Percentiles rank a stretch among this genome's conserved stretches.
phyloP scores from a whole-genome alignment of 1,140 invertebrate species.

The Eciton burchellii region DNA sequence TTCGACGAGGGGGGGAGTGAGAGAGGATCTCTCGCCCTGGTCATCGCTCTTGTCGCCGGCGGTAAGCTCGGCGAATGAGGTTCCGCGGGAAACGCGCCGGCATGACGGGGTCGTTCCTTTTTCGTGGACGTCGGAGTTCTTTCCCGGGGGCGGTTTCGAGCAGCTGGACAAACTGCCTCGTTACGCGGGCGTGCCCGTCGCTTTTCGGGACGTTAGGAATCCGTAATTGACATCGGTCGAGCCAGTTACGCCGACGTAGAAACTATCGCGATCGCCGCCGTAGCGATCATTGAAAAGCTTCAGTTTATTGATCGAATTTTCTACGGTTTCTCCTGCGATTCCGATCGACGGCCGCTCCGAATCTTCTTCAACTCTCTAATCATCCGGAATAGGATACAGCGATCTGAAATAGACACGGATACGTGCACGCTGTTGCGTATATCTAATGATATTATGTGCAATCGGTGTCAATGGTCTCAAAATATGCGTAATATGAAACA shows the following conservation, averaged over 20 bases:
- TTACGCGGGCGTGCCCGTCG: slow-evolving; percentile 50
- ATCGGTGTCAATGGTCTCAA: neutral
- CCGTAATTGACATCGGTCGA: slow-evolving; percentile 33
- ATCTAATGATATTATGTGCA: too few species aligned
- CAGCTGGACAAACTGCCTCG: slow-evolving; percentile 41
- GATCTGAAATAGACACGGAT: too few species aligned
- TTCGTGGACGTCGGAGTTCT: slow-evolving; percentile 58
- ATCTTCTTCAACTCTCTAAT: neutral
- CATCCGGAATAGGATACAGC: too few species aligned
- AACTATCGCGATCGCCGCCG: slow-evolving; percentile 24
- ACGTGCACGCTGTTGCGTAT: too few species aligned
- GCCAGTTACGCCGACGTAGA: slow-evolving; percentile 29
- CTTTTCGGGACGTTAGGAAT: slow-evolving; percentile 56
- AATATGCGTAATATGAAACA: neutral
- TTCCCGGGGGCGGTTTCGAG: slow-evolving; percentile 38
- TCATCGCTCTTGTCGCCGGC: slow-evolving; percentile 74
- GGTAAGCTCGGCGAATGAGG: slow-evolving; percentile 63
- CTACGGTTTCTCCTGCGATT: slow-evolving; percentile 3
- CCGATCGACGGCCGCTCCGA: slow-evolving; percentile 1
- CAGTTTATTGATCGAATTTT: slow-evolving; percentile 59
- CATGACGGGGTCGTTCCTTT: slow-evolving; percentile 60
- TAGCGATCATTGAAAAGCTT: slow-evolving; percentile 57
- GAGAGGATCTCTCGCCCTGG: slow-evolving; percentile 67
- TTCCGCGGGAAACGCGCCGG: slow-evolving; percentile 47
- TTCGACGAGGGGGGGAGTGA: slow-evolving; percentile 68